Percentiles rank a stretch among this genome's conserved stretches.
phyloP scores from a whole-genome alignment of 2,113 vertebrate species.

The Donacobius atricapilla region DNA sequence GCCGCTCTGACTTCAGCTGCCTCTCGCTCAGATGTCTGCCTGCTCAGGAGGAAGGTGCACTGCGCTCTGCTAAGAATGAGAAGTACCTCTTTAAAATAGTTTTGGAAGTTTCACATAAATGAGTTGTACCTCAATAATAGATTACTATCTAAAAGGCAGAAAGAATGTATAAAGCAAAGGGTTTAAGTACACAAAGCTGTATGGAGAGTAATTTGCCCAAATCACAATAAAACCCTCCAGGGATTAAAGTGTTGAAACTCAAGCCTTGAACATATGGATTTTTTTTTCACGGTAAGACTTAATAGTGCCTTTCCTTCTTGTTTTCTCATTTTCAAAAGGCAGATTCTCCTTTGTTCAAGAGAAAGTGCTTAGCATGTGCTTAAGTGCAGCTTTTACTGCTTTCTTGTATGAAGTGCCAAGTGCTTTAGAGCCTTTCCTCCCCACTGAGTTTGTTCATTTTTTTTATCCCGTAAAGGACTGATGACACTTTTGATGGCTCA shows the following conservation, averaged over 20 bases:
- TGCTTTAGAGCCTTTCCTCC: not conserved
- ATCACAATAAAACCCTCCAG: accelerated
- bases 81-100: no score
- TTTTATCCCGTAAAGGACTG: not conserved
- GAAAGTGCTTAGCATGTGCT: not conserved
- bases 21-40: not conserved
- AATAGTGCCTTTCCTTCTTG: not conserved
- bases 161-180: not conserved
- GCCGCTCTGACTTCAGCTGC: not conserved
- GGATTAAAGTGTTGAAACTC: not conserved
- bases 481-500: not conserved
- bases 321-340: not conserved
- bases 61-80: not conserved
- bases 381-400: not conserved
- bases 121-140: not conserved
- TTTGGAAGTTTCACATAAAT: not conserved
- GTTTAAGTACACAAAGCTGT: not conserved
- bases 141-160: not conserved
- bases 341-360: not conserved
- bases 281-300: not conserved
- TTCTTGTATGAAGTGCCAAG: not conserved
- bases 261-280: not conserved
- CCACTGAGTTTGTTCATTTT: not conserved
- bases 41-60: accelerated
- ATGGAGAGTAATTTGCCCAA: not conserved